Base-by-base conservation (phyloP, 2,113 vertebrate genomes). In the Alligator mississippiensis region DNA sequence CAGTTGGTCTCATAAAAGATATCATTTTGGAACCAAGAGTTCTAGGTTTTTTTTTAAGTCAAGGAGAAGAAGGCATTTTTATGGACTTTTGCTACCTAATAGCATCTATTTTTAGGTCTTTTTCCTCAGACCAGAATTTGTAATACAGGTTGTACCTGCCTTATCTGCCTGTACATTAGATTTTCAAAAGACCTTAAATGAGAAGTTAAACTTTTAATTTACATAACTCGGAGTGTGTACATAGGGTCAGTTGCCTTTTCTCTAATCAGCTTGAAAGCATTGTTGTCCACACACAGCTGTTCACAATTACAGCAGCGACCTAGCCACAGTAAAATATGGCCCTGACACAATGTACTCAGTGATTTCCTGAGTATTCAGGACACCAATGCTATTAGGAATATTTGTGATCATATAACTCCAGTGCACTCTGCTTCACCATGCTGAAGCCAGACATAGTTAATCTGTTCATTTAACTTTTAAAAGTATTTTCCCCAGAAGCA, bases 401-500 rank as follows among this genome's bases (percentile, higher is more conserved):
- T 4, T 58, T 59, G 34, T 66, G 30, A 61, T 64, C 60, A 10
- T 0, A 10, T 1, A 11, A 47, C 66, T 57, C 6, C 92, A 5
- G 68, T 3, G 0, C 13, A 1, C 75, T 18, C 68, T 4, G 4
- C 18, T 61, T 59, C 6, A 3, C 6, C 2, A 28, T 1, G 0
- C 80, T 81, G 64, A 77, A 28, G 80, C 30, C 80, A 59, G 82
- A 22, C 66, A 0, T 4, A 47, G 1, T 57, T 28, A 83, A 30
- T 30, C 27, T n/a, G 0, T 25, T 17, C 12, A 38, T 74, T 22
- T 47, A 34, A 1, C 24, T 10, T 1, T 25, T 64, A 59, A 28
- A 74, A 84, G 17, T 27, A 77, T 27, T 85, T 88, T 64, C 78
- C 38, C 89, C 92, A 84, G 87, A 91, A 91, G 77, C 68, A 96